Conservation (phyloP, 1,140 invertebrate genomes). For the Acromyrmex heyeri region DNA sequence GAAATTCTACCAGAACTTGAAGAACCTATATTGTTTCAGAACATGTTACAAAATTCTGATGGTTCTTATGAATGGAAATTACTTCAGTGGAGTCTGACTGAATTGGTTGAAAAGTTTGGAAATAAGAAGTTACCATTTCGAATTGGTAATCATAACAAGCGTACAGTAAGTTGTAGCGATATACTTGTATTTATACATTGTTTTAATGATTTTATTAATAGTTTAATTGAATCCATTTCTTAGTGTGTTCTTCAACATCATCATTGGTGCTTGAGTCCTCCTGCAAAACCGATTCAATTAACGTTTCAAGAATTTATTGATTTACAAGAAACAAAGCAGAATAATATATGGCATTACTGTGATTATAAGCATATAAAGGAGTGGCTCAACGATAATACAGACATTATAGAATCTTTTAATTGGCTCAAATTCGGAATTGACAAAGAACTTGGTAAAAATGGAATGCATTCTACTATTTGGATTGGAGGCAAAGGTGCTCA, state of each 20-base stretch:
- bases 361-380: conserved; percentile 94
- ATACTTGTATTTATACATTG: not conserved
- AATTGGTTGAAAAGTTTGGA: conserved; percentile 83
- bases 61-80: conserved; percentile 80
- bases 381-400: conserved; percentile 88
- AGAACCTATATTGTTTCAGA: conserved; percentile 82
- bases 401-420: conserved; percentile 89
- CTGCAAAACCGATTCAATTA: conserved; percentile 83
- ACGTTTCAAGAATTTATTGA: conserved; percentile 90
- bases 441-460: conserved; percentile 84
- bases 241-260: conserved; percentile 86
- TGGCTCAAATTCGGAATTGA: conserved; percentile 94
- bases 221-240: not conserved
- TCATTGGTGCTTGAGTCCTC: conserved; percentile 91
- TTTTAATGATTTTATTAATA: conserved; percentile 1
- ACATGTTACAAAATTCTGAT: conserved; percentile 77
- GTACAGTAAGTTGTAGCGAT: conserved; percentile 78
- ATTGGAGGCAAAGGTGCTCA: conserved; percentile 95
- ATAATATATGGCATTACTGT: conserved; percentile 91
- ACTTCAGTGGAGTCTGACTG: conserved; percentile 84
- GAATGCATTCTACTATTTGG: conserved; percentile 94
- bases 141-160: conserved; percentile 82
- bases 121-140: conserved; percentile 85
- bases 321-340: conserved; percentile 78
- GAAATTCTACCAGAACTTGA: conserved; percentile 74